phyloP scores from a whole-genome alignment of 2,888 invertebrate species.

The Hydroisotoma schaefferi region DNA sequence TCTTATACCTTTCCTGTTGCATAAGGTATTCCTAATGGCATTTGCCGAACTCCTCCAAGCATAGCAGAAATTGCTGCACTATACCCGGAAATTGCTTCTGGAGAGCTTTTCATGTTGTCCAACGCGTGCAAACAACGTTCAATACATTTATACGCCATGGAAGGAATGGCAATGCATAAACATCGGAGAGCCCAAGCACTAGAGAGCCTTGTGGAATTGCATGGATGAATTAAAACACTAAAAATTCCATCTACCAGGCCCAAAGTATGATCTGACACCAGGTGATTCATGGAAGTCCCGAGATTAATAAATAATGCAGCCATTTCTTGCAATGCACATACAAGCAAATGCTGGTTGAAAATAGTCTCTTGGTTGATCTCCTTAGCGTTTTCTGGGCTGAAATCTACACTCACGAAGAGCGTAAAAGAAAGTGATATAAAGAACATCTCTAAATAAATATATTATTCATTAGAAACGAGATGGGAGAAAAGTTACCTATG shows the following conservation, averaged over 20 bases:
- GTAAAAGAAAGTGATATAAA: too few species aligned
- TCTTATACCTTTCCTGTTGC: conserved; percentile 82
- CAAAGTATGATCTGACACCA: conserved; percentile 79
- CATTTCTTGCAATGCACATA: conserved; percentile 91
- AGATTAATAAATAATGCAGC: conserved; percentile 83
- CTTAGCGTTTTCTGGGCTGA: conserved; percentile 86
- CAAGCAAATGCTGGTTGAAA: conserved; percentile 83
- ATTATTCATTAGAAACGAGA: too few species aligned
- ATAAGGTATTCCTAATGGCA: conserved; percentile 91
- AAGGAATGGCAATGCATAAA: conserved; percentile 88
- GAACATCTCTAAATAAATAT: too few species aligned
- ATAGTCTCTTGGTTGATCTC: conserved; percentile 85
- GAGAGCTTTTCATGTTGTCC: conserved; percentile 83
- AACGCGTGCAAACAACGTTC: conserved; percentile 71
- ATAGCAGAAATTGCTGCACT: conserved; percentile 91
- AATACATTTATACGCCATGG: conserved; percentile 58
- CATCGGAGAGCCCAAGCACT: conserved; percentile 93
- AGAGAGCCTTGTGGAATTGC: conserved; percentile 82
- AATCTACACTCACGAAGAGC: conserved; percentile 58
- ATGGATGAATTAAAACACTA: conserved; percentile 84
- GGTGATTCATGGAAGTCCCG: conserved; percentile 89
- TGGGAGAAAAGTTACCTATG: conserved; percentile 62
- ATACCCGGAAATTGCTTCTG: conserved; percentile 82
- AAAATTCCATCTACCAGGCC: conserved; percentile 73
- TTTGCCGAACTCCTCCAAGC: conserved; percentile 82